Conservation (phyloP, 2,113 vertebrate genomes). For the Mionectes macconnelli region DNA sequence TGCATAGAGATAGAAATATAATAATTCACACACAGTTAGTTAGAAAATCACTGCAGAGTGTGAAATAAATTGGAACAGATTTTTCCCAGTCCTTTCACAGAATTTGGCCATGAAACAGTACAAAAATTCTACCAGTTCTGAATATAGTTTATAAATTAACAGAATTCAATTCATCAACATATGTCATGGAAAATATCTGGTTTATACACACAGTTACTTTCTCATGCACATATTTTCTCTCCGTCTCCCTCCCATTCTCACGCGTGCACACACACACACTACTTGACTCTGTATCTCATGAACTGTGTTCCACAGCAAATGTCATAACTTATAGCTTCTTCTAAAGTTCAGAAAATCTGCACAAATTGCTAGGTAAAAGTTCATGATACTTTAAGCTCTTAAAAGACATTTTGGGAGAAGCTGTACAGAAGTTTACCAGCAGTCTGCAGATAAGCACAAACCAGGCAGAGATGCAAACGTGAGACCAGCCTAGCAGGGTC, state of each 20-base stretch:
- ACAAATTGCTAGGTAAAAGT: constrained; percentile 21
- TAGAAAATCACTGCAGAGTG: constrained; percentile 24
- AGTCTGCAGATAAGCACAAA: constrained; percentile 22
- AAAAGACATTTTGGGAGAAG: not conserved
- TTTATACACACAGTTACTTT: constrained; percentile 43
- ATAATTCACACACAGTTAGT: constrained; percentile 37
- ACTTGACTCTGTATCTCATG: not conserved
- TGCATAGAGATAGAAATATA: constrained; percentile 41
- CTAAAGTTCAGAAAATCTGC: not conserved
- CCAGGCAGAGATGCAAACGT: constrained; percentile 16
- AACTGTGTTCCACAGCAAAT: not conserved
- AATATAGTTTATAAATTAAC: constrained; percentile 40
- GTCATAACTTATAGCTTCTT: not conserved
- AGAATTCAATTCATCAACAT: constrained; percentile 7
- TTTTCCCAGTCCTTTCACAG: constrained; percentile 26
- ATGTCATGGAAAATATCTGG: constrained; percentile 41
- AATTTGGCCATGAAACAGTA: not conserved
- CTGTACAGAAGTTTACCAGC: not conserved
- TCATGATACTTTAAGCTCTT: not conserved
- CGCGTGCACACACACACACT: not conserved
- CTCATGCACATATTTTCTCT: not conserved
- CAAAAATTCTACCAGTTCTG: constrained; percentile 20
- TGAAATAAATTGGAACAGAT: constrained; percentile 55
- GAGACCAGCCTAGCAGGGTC: constrained; percentile 5
- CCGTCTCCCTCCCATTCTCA: rapidly evolving